Conservation (phyloP, 2,888 invertebrate genomes). For the Drosophila diplacantha region DNA sequence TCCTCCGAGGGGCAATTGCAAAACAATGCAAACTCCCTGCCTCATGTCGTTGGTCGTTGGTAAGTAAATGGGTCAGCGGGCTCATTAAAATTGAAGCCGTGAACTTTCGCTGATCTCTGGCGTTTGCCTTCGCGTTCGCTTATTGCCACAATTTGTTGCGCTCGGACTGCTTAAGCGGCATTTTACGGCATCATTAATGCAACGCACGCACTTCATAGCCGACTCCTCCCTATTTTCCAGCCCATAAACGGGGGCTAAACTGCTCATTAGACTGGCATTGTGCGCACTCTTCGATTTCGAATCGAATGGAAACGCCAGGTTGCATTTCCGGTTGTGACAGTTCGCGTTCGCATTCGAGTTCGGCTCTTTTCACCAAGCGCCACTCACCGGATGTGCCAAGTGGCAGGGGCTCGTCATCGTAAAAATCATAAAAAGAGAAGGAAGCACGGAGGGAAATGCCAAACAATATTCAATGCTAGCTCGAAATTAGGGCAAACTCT, state of each 20-base stretch:
- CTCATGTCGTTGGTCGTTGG: not conserved
- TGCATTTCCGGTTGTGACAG: slow-evolving; percentile 70
- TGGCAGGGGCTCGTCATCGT: slow-evolving; percentile 25
- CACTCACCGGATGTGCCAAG: slow-evolving; percentile 59
- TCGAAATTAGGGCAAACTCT: slow-evolving; percentile 39
- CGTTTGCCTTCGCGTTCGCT: slow-evolving; percentile 9
- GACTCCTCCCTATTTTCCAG: slow-evolving; percentile 22
- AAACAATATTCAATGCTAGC: slow-evolving; percentile 47
- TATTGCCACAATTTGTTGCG: slow-evolving; percentile 52
- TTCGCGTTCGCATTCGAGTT: slow-evolving; percentile 19
- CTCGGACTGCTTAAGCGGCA: slow-evolving; percentile 48
- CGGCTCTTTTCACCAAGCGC: slow-evolving; percentile 39
- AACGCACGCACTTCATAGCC: slow-evolving; percentile 50
- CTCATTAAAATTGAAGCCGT: slow-evolving; percentile 47
- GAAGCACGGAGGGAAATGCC: slow-evolving; percentile 24
- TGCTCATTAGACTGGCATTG: slow-evolving; percentile 62
- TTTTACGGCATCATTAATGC: slow-evolving; percentile 56
- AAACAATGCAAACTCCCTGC: slow-evolving; percentile 49
- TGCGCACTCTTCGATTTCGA: slow-evolving; percentile 42
- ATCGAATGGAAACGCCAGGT: slow-evolving; percentile 60
- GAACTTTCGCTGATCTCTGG: slow-evolving; percentile 53
- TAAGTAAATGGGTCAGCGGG: slow-evolving; percentile 55
- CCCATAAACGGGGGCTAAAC: slow-evolving; percentile 62
- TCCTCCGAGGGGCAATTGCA: slow-evolving; percentile 34
- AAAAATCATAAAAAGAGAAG: slow-evolving; percentile 9